A percentile compares a stretch with the other conserved stretches of the same genome.
Conservation (phyloP, 2,888 invertebrate species). For the Calliopum simillimum region DNA sequence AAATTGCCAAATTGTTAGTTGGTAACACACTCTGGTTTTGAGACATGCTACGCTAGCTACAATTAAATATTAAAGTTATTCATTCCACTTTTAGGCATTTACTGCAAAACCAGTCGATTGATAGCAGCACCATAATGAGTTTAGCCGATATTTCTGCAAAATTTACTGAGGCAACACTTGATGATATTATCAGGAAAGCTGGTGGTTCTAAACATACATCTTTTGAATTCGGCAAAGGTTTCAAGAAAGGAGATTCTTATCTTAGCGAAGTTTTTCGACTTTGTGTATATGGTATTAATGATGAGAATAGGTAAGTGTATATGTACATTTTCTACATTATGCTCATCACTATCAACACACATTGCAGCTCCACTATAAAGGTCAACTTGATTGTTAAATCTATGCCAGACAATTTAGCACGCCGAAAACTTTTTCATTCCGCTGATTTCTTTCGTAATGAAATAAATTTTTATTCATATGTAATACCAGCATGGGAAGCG, state of each 20-base stretch:
- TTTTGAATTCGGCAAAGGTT: slow-evolving; percentile 67
- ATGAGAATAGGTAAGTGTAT: slow-evolving; percentile 49
- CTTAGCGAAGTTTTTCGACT: slow-evolving; percentile 75
- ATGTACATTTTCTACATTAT: background rate
- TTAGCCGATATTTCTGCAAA: slow-evolving; percentile 62
- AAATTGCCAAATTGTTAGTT: too few relatives aligned
- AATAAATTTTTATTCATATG: slow-evolving; percentile 73
- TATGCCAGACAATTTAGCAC: slow-evolving; percentile 74
- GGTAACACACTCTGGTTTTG: too few relatives aligned
- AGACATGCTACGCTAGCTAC: too few relatives aligned
- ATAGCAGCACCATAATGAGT: slow-evolving; percentile 41
- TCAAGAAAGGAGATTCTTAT: slow-evolving; percentile 77
- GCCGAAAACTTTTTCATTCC: slow-evolving; percentile 75
- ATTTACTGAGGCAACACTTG: slow-evolving; percentile 66
- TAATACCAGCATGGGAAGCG: slow-evolving; percentile 60
- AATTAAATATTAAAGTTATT: too few relatives aligned
- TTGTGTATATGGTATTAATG: slow-evolving; percentile 67
- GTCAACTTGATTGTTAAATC: slow-evolving; percentile 74
- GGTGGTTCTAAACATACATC: slow-evolving; percentile 64
- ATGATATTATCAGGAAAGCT: slow-evolving; percentile 63
- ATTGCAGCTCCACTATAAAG: slow-evolving; percentile 52
- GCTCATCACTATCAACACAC: background rate
- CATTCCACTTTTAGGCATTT: too few relatives aligned
- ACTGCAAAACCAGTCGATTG: background rate
- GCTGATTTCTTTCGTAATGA: slow-evolving; percentile 79